These are phyloP conservation scores for Limnodromus scolopaceus DNA, from an alignment of 2,797 vertebrate genomes.

Conservation along the genomic window DNA sequence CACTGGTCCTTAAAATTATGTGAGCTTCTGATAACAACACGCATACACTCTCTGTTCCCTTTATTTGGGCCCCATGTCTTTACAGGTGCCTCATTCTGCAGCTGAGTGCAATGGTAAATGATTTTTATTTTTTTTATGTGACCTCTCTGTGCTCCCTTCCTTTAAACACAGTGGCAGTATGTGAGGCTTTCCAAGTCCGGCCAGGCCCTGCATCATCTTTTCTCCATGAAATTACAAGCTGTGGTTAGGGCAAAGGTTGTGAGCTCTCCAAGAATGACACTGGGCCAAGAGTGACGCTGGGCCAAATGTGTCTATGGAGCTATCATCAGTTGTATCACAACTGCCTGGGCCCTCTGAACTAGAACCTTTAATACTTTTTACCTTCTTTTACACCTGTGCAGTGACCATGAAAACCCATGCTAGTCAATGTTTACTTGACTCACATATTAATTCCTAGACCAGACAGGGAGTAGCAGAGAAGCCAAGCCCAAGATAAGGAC, in stretches of 20 bases:
- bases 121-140: not conserved
- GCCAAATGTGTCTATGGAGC: not conserved
- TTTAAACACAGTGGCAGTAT: constrained; percentile 20
- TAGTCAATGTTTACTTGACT: not conserved
- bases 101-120: not conserved
- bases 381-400: not conserved
- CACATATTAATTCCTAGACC: not conserved
- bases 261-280: constrained; percentile 44
- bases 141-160: constrained; percentile 27
- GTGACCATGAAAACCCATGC: not conserved
- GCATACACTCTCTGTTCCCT: not conserved
- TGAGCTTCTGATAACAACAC: not conserved
- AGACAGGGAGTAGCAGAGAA: not conserved
- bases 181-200: constrained; percentile 4
- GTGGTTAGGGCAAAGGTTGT: constrained; percentile 53
- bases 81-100: not conserved
- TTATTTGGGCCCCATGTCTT: not conserved
- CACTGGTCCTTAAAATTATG: not conserved
- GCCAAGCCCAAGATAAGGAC: not conserved
- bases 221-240: constrained; percentile 57
- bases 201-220: constrained; percentile 30
- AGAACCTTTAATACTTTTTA: not conserved
- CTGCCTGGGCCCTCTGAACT: not conserved
- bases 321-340: fast-evolving
- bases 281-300: not conserved